Evolutionary conservation across 2,888 invertebrate species (phyloP), one percentile per base, ranked within the genome.

Genomic region (Xestobium rufovillosum): DNA sequence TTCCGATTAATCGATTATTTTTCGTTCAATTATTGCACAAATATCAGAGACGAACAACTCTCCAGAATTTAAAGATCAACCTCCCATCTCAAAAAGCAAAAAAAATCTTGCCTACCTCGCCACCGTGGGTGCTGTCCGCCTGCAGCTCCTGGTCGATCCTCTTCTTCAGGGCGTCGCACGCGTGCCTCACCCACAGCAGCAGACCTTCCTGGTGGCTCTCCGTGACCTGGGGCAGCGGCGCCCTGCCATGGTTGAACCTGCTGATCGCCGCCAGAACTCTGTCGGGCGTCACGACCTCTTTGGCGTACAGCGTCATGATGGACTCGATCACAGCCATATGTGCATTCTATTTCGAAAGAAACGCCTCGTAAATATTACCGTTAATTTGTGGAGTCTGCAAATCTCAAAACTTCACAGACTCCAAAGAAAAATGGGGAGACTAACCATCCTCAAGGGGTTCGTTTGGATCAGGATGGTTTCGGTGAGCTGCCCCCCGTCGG

Each of bases 271-370:
- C 83, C 40, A 82, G 73, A 47, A 94, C 84, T 39, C 89, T 77
- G 63, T 94, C 92, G 36, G 83, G 74, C 31, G 89, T 88, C 49
- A 90, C 83, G 55, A 92, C 88, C 69, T 95, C 92, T 58, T 86
- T 83, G 51, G 90, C 85, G 71, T 92, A 94, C 55, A 95, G 75
- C 63, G 79, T 77, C 94, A 95, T 94, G 67, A 95, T 75, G 53
- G 90, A 87, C 71, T 95, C 94, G 68, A 94, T 87, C 69, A 96
- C 87, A 64, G 87, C 80, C 83, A 95, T 84, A 69, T 96, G 95
- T 57, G 91, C 90, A 66, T 80, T 83, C 94, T 94, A n/a, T n/a
- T n/a, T n/a, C n/a, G n/a, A 70, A n/a, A 74, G 69, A 49, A 41
- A 41, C 35, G 36, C 39, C 23, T n/a, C n/a, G n/a, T n/a, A 19